Conservation (phyloP, 2,797 vertebrate species). For the Myripristis jacobus region DNA sequence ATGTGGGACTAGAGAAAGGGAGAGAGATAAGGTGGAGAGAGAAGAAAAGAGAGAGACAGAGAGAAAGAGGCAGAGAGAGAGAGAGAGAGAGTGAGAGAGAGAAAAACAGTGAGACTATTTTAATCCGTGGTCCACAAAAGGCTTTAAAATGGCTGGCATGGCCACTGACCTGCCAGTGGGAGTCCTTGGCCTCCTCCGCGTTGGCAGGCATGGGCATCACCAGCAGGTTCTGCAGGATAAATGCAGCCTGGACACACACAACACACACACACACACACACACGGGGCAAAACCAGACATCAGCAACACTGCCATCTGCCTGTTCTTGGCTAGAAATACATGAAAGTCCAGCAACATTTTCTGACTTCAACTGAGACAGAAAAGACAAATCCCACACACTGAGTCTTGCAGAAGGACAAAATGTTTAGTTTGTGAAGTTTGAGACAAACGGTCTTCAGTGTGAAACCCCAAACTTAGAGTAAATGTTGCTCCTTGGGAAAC, state of each 20-base stretch:
- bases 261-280: conserved; percentile 21
- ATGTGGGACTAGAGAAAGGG: conserved; percentile 25
- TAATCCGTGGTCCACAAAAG: conserved; percentile 63
- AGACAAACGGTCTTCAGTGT: too few species aligned
- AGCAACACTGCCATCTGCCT: conserved; percentile 88
- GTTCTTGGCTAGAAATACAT: conserved; percentile 74
- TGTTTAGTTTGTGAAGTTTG: too few species aligned
- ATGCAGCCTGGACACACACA: conserved; percentile 88
- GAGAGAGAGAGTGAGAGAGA: neutral
- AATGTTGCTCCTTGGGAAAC: too few species aligned
- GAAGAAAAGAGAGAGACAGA: conserved; percentile 29
- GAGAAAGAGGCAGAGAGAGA: conserved; percentile 4
- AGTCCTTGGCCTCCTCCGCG: conserved; percentile 86
- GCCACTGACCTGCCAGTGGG: conserved; percentile 91
- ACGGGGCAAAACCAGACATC: conserved; percentile 64
- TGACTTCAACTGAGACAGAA: conserved; percentile 9
- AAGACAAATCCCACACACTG: too few species aligned
- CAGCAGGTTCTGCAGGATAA: conserved; percentile 97
- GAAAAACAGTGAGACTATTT: neutral
- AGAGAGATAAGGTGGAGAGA: conserved; percentile 12
- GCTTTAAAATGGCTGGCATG: conserved; percentile 71
- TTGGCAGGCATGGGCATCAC: conserved; percentile 92
- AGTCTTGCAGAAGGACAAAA: too few species aligned
- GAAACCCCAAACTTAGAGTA: too few species aligned
- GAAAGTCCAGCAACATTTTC: conserved; percentile 30